Evolutionary conservation across 2,797 vertebrate species (phyloP).

Genomic region (Carcharodon carcharias): DNA sequence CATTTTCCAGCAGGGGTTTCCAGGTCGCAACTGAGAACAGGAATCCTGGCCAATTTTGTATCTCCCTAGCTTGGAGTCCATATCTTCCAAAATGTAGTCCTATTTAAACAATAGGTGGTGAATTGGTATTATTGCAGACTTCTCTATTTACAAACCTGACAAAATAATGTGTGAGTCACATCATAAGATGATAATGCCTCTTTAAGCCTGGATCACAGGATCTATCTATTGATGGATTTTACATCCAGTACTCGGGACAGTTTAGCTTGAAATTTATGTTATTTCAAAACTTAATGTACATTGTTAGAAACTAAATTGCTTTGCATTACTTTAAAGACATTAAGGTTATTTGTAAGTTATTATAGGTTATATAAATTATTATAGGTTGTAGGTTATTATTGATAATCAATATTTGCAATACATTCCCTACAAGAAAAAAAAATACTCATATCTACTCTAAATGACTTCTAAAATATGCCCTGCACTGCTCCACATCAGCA

Average conservation of each 20-base stretch:
- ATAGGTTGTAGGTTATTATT: background rate
- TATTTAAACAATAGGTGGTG: background rate
- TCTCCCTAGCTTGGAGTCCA: background rate
- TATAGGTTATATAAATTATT: background rate
- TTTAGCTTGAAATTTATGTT: background rate
- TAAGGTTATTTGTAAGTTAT: background rate
- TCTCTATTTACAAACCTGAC: background rate
- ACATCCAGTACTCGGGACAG: background rate
- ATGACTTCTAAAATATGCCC: background rate
- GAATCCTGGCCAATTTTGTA: background rate
- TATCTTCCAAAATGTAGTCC: background rate
- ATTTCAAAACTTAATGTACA: background rate
- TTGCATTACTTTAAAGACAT: background rate
- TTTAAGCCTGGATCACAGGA: background rate
- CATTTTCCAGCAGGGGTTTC: background rate
- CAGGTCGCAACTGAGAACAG: background rate
- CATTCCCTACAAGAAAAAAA: background rate
- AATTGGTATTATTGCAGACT: background rate
- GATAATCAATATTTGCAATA: background rate
- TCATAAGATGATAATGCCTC: background rate
- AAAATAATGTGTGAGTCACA: too few species aligned
- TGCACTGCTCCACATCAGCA: background rate
- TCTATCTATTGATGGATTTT: background rate
- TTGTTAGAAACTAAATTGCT: background rate
- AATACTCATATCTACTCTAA: background rate